phyloP scores from a whole-genome alignment of 2,113 vertebrate species.

The Aix galericulata region DNA sequence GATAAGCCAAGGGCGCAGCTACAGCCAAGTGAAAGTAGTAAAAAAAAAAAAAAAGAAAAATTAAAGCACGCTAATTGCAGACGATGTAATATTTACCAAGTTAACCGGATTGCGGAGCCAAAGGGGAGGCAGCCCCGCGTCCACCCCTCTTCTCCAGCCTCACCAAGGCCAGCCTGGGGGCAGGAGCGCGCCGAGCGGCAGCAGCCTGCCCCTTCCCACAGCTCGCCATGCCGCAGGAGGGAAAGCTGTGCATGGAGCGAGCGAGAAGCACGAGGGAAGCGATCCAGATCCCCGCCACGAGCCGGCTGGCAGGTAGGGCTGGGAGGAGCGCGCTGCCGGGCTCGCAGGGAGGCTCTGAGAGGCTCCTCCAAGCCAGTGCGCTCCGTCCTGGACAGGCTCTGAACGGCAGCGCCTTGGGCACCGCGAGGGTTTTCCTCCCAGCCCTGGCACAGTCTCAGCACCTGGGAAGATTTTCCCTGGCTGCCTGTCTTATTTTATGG shows the following conservation, averaged over 20 bases:
- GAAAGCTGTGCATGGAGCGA: not conserved
- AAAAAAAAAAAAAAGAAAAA: not conserved
- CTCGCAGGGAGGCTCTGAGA: not conserved
- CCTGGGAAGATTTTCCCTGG: not conserved
- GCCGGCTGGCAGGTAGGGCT: not conserved
- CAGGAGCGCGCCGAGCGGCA: not conserved
- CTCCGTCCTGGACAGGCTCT: not conserved
- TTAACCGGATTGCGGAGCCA: not conserved
- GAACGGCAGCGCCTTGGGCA: not conserved
- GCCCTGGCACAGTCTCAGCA: not conserved
- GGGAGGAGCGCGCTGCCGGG: too few relatives aligned
- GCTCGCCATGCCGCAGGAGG: conserved; percentile 30
- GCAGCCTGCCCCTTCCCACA: not conserved
- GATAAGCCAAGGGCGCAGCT: conserved; percentile 45
- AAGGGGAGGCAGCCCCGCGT: not conserved
- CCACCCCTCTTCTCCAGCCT: not conserved
- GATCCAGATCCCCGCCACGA: not conserved
- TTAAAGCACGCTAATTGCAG: conserved; percentile 21
- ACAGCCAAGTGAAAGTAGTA: conserved; percentile 15
- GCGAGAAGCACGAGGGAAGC: not conserved
- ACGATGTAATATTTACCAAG: not conserved
- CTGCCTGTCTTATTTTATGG: not conserved
- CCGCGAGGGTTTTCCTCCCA: not conserved
- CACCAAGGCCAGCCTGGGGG: not conserved
- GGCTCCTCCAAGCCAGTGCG: not conserved